Base-by-base conservation (phyloP, 2,113 vertebrate species). In the Aptenodytes patagonicus region DNA sequence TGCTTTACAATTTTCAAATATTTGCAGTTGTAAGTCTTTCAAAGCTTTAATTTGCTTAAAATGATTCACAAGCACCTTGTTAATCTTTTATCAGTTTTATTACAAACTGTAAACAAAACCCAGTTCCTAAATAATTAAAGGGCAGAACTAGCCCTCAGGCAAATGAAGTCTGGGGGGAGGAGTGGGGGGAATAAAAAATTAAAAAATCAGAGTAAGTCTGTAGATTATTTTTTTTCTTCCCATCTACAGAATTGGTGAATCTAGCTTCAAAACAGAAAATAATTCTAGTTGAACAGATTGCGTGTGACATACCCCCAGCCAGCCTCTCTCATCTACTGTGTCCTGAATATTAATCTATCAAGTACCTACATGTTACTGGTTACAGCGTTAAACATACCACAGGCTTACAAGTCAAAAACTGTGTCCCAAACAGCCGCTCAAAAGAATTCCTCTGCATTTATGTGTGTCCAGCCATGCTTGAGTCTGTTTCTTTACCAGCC, bases 61-160 rank as follows among this genome's bases (percentile, higher is more conserved):
- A 94, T 91, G 52, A 95, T 94, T 86, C 94, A 90, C 89, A 95
- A 96, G 95, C 92, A 95, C 91, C 96, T 97, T 93, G 93, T 97
- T 97, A 97, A 98, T 98, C 91, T 97, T 97, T 97, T 96, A 97
- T 87, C 85, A 93, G 76, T 95, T 97, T 97, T 97, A 97, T 97
- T 97, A 97, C 95, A 94, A 96, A 96, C 93, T 96, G 97, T 96
- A 97, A 97, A 98, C 94, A 98, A 97, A 97, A 95, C 91, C 97
- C 84, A 89, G 86, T 87, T 96, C 95, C 94, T 98, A 92, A 97
- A 97, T 98, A 97, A 97, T 97, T 97, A 78, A 97, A 96, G 75
- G 62, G 2, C 85, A 96, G 95, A 95, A 96, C 95, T 68, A 95
- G 83, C 91, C 94, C 90, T 95, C 78, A 87, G 95, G 93, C 97